These are phyloP conservation scores for Columba livia DNA, from an alignment of 2,113 vertebrate genomes.

Conservation along the genomic window DNA sequence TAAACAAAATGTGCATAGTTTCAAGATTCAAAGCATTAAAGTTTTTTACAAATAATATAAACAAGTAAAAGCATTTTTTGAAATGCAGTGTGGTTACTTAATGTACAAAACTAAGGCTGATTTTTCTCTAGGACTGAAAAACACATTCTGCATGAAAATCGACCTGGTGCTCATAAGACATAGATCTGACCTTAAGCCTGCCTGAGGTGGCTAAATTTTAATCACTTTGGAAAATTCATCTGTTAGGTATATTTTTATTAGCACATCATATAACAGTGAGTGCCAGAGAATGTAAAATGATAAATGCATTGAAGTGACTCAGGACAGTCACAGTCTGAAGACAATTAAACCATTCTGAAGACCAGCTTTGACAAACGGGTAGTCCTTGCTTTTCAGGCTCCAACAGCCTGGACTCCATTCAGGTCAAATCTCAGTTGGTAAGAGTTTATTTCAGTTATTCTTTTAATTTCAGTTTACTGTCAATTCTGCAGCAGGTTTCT, in stretches of 20 bases:
- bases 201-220: neutral
- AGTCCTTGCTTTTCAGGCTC: neutral
- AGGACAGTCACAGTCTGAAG: neutral
- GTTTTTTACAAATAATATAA: neutral
- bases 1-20: neutral
- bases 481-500: neutral
- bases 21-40: neutral
- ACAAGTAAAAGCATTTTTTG: neutral
- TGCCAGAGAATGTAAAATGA: neutral
- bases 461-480: neutral
- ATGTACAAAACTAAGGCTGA: neutral
- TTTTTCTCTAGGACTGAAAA: neutral
- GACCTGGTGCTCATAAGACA: neutral
- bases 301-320: neutral
- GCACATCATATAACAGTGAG: neutral
- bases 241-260: neutral
- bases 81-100: neutral
- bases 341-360: neutral
- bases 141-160: neutral
- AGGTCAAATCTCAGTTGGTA: neutral
- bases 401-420: neutral
- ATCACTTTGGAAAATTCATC: neutral
- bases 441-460: neutral
- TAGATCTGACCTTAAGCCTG: neutral
- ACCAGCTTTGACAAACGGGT: neutral